Evolutionary conservation across 1,140 invertebrate genomes (phyloP).

Genomic region (Drosophila repleta): DNA sequence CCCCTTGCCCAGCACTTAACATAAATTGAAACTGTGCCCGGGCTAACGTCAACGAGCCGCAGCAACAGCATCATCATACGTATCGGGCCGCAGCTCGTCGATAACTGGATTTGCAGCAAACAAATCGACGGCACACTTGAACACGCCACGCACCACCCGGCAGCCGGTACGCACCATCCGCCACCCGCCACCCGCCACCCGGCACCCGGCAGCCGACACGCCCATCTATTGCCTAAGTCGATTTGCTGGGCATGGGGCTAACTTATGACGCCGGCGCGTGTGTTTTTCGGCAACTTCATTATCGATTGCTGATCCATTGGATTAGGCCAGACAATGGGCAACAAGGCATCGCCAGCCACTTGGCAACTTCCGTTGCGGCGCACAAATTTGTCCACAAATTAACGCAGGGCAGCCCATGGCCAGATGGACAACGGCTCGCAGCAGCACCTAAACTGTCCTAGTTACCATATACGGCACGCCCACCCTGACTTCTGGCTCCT

Average conservation of each 20-base stretch:
- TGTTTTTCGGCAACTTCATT: constrained; percentile 81
- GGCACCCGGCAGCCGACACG: constrained; percentile 1
- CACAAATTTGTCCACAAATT: constrained; percentile 81
- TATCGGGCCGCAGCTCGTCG: constrained; percentile 53
- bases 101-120: constrained; percentile 79
- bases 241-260: constrained; percentile 15
- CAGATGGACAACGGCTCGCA: constrained; percentile 5
- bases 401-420: constrained; percentile 69
- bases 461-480: constrained; percentile 54
- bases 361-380: constrained; percentile 67
- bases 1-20: constrained; percentile 53
- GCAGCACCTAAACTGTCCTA: constrained; percentile 73
- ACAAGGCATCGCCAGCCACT: constrained; percentile 45
- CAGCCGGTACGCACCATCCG: too few species aligned
- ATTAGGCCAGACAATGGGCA: constrained; percentile 67
- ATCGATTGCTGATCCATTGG: constrained; percentile 79
- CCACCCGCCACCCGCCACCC: too few species aligned
- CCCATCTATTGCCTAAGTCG: not conserved
- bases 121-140: constrained; percentile 62
- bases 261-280: constrained; percentile 77
- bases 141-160: constrained; percentile 19
- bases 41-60: constrained; percentile 13
- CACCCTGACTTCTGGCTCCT: not conserved
- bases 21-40: constrained; percentile 75
- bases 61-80: constrained; percentile 18